These are phyloP conservation scores for Oncopodura yosiiana DNA, from an alignment of 1,140 invertebrate genomes.

Conservation along the genomic window DNA sequence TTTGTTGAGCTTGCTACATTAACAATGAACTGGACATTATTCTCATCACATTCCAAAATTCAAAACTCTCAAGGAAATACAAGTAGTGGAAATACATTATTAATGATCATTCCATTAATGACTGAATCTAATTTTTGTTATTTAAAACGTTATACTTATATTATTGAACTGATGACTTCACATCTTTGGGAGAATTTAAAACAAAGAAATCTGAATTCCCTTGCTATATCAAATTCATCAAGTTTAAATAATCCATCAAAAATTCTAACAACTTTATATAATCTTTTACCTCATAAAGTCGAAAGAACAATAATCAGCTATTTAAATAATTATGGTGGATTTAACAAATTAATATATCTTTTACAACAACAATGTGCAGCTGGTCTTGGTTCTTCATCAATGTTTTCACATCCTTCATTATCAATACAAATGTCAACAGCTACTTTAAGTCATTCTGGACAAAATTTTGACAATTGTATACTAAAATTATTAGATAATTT, in stretches of 20 bases:
- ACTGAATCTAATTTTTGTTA: no score
- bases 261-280: neutral
- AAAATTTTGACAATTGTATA: conserved; percentile 49
- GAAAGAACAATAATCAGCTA: conserved; percentile 1
- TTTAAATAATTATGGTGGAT: neutral
- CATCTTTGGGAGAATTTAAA: conserved; percentile 2
- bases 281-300: neutral
- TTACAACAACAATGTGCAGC: neutral
- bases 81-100: no score
- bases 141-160: no score
- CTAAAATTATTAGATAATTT: conserved; percentile 69
- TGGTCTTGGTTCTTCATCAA: neutral
- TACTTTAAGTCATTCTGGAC: neutral
- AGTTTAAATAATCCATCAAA: neutral
- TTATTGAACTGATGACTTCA: neutral
- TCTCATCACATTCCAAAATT: no score
- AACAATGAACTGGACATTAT: no score
- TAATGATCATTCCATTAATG: no score
- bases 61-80: no score
- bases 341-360: neutral
- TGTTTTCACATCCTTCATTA: neutral
- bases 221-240: neutral
- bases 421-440: neutral
- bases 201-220: neutral
- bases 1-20: no score